Evolutionary conservation across 2,113 vertebrate species (phyloP).

Genomic region (Riparia riparia): DNA sequence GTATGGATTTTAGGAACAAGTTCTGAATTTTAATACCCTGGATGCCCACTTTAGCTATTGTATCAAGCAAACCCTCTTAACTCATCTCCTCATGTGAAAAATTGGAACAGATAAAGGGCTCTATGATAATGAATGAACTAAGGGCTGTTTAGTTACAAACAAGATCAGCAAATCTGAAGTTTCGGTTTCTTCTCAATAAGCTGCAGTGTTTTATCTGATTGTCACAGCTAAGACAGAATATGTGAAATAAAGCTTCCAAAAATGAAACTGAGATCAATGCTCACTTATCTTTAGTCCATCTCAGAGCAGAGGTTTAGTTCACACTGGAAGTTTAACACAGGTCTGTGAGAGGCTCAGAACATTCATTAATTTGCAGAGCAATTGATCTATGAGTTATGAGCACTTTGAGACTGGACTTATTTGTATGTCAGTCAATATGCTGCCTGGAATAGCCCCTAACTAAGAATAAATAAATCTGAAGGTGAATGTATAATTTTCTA

Average conservation of each 20-base stretch:
- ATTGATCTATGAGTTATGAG: background rate
- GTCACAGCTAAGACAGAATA: background rate
- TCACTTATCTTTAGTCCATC: background rate
- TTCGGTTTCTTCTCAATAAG: background rate
- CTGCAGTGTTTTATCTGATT: background rate
- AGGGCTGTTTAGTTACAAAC: background rate
- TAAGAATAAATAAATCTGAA: background rate
- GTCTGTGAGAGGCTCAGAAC: background rate
- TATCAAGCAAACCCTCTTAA: background rate
- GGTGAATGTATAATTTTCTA: background rate
- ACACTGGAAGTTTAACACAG: background rate
- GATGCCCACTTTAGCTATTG: background rate
- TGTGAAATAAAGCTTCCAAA: background rate
- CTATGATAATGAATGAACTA: background rate
- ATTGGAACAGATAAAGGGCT: background rate
- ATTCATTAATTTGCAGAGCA: background rate
- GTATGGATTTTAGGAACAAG: background rate
- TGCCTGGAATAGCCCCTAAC: background rate
- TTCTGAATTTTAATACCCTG: background rate
- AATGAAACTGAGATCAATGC: background rate
- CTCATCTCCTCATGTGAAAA: background rate
- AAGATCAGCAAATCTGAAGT: background rate
- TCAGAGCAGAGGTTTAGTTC: background rate
- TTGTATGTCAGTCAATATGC: background rate
- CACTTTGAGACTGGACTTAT: background rate